Base-by-base conservation (phyloP, 2,113 vertebrate genomes). In the Nanger granti region DNA sequence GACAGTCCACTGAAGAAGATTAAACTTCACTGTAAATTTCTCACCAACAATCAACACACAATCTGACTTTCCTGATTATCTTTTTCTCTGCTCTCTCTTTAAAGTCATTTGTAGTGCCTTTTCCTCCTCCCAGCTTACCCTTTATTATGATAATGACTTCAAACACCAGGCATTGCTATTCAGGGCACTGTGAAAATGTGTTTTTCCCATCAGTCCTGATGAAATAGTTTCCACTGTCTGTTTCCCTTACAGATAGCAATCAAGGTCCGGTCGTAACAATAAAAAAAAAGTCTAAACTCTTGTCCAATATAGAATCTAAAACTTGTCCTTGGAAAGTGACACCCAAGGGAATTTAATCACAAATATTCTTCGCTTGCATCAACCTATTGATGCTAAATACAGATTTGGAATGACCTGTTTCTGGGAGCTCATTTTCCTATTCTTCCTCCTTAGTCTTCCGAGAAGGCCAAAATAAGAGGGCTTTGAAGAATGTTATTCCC, bases 201-300 rank as follows among this genome's bases (percentile, higher is more conserved):
- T 97, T 98, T 98, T 98, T 97, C 97, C 94, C 96, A 96, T 98
- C 95, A 95, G 97, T 83, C 87, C 64, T 89, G 20, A 80, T 97
- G 95, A 98, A 98, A 98, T 98, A 98, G 97, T 98, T 98, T 98
- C 98, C 98, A 98, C 96, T 98, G 98, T 98, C 97, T 98, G 97
- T 98, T 98, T 98, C 98, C 98, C 97, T 92, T 98, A 59, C 84
- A 98, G 98, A 98, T 98, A 98, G 95, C 88, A 73, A 98, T 98
- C 98, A 98, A 94, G 96, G 87, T 97, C 93, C 49, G 4, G 89
- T 55, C 0, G 1, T 76, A 98, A 97, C 94, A 97, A 97, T 95
- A 62, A 88, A 95, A 90, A 93, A 94, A 82, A 18, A 29, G 94
- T 64, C 92, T 80, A 95, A 96, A 92, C 93, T 93, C 93, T 97